Conservation (phyloP, 2,888 invertebrate species). For the Drosophila imparisetae region DNA sequence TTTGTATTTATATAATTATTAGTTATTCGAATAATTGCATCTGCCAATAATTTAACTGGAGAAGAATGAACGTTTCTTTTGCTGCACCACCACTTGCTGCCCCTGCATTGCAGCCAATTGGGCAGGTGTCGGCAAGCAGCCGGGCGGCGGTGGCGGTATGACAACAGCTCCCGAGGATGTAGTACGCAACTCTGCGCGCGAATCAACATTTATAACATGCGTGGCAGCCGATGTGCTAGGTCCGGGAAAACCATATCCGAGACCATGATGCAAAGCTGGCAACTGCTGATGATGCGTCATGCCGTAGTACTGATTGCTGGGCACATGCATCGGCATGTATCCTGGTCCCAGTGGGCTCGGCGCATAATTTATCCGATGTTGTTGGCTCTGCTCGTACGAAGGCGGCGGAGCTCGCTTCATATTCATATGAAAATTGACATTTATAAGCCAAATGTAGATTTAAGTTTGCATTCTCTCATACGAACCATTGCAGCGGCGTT, state of each 20-base stretch:
- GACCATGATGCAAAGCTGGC: conserved; percentile 42
- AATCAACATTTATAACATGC: conserved; percentile 62
- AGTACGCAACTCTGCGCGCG: conserved; percentile 75
- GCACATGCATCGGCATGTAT: conserved; percentile 36
- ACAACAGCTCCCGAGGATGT: conserved; percentile 73
- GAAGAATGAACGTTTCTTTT: conserved; percentile 80
- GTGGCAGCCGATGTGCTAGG: conserved; percentile 67
- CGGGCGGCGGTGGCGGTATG: conserved; percentile 84
- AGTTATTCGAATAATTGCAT: conserved; percentile 51
- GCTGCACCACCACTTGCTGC: conserved; percentile 79
- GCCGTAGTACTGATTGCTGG: conserved; percentile 73
- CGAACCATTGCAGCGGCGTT: conserved; percentile 58
- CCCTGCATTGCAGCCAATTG: conserved; percentile 84
- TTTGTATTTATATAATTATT: not conserved
- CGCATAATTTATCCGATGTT: conserved; percentile 18
- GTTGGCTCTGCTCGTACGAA: conserved; percentile 83
- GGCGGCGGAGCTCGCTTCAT: conserved; percentile 82
- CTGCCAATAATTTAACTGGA: conserved; percentile 22
- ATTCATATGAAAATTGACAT: not conserved
- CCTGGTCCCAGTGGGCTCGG: conserved; percentile 29
- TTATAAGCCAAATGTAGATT: conserved; percentile 1
- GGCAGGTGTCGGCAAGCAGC: conserved; percentile 82
- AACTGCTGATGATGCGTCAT: conserved; percentile 73
- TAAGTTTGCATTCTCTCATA: not conserved
- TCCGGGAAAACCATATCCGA: conserved; percentile 54